Conservation (phyloP, 2,888 invertebrate species). For the Troglohyphantes excavatus region DNA sequence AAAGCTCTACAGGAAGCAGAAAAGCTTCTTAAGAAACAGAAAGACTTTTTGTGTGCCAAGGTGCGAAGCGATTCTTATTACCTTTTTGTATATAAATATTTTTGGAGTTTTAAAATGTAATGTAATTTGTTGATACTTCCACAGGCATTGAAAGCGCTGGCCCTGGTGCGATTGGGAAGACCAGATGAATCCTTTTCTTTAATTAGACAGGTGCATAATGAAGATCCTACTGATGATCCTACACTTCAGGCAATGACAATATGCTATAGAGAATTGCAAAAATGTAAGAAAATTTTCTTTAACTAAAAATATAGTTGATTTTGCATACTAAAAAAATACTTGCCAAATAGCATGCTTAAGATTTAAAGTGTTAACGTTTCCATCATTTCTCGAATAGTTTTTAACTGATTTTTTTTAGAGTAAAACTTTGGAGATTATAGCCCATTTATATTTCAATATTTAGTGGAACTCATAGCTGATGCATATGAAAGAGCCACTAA, state of each 20-base stretch:
- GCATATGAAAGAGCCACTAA: conserved; percentile 95
- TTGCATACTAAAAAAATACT: no score
- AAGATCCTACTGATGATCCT: conserved; percentile 92
- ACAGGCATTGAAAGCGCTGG: conserved; percentile 93
- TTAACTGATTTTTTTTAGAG: no score
- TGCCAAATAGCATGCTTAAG: no score
- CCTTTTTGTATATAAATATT: no score
- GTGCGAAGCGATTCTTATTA: conserved; percentile 81
- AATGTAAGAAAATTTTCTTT: conserved; percentile 86
- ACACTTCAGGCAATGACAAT: conserved; percentile 97
- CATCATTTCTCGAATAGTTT: no score
- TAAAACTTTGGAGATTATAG: no score
- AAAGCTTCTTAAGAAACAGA: conserved; percentile 96
- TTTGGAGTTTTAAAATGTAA: neutral
- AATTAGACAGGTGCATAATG: conserved; percentile 88
- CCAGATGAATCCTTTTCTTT: conserved; percentile 90
- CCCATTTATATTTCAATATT: no score
- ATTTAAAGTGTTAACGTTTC: no score
- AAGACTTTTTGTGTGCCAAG: conserved; percentile 92
- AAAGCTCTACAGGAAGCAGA: conserved; percentile 98
- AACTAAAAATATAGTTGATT: no score
- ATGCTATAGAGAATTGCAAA: conserved; percentile 95
- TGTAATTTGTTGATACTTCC: neutral
- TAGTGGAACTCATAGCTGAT: conserved; percentile 94
- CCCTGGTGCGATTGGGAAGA: conserved; percentile 93